Base-by-base conservation (phyloP, 2,113 vertebrate species). In the Petaurus breviceps region DNA sequence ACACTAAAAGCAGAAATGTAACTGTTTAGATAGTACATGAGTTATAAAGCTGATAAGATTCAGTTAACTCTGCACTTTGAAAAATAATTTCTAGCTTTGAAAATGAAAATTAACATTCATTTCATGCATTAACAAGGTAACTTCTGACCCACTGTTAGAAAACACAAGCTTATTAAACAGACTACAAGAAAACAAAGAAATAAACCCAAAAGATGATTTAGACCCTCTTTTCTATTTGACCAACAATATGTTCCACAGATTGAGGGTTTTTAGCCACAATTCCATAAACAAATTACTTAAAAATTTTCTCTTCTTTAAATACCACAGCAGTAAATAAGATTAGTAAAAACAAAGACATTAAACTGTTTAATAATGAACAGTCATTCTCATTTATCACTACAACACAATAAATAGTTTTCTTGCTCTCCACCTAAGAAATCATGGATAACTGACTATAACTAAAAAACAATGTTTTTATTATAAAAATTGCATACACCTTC, bases 121-220 rank as follows among this genome's bases (percentile, higher is more conserved):
- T 47, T 92, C 51, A 22, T 3, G n/a, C 92, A 25, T 89, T 91
- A 50, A 28, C 31, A 53, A 90, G 49, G 0, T 90, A 91, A 89
- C 91, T 92, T 9, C 89, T 77, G 16, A 77, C 14, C 91, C 26
- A 92, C 90, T 53, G 92, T 77, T 50, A 68, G 53, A 91, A 96
- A 90, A 96, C 23, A 51, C 3, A 37, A 95, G 94, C 89, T 84
- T 90, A 0, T 5, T 43, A 91, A 93, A 43, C 77, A 96, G 92
- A 97, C 84, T 25, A 49, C 23, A 91, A 92, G 89, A 95, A 94
- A 95, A 94, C 52, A 93, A 91, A 51, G 16, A 49, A 68, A 12
- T 68, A n/a, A 47, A 50, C 2, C 26, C 11, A 47, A 90, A 50
- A 77, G 61, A n/a, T 77, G 61, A 14, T 77, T 77, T 77, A 77